These are phyloP conservation scores for Bugula neritina DNA, from an alignment of 2,888 invertebrate species.

Conservation along the genomic window DNA sequence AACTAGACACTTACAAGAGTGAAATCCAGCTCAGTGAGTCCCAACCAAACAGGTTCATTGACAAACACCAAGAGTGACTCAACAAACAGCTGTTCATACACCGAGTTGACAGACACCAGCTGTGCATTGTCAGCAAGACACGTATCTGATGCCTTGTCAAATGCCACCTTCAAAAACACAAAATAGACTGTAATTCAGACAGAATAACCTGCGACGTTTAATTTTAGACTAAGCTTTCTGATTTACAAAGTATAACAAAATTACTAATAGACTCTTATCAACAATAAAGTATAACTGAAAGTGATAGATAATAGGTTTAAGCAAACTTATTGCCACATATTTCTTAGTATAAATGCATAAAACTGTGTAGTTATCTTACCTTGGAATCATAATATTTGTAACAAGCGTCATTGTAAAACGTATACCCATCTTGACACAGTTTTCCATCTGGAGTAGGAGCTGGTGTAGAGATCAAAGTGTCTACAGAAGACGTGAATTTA, in stretches of 20 bases:
- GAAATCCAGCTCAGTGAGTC: neutral
- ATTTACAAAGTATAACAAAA: too few relatives aligned
- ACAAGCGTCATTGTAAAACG: neutral
- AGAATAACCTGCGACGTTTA: too few relatives aligned
- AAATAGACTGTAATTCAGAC: too few relatives aligned
- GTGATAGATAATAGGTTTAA: too few relatives aligned
- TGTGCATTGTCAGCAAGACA: neutral
- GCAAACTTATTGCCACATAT: too few relatives aligned
- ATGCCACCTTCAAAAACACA: neutral
- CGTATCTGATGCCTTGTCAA: neutral
- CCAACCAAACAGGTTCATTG: constrained; percentile 21
- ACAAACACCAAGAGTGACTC: constrained; percentile 9
- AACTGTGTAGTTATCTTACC: too few relatives aligned
- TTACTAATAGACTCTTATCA: too few relatives aligned
- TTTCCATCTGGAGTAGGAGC: neutral
- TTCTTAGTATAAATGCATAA: too few relatives aligned
- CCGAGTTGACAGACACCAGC: constrained; percentile 4
- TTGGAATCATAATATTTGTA: neutral
- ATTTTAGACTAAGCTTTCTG: too few relatives aligned
- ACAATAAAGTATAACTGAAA: too few relatives aligned
- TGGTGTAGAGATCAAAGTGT: neutral
- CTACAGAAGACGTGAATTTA: neutral
- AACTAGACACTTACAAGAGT: neutral
- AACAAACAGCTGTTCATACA: constrained; percentile 19
- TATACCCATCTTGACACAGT: neutral